These are phyloP conservation scores for Dinomys branickii DNA, from an alignment of 2,113 vertebrate genomes.

Conservation along the genomic window DNA sequence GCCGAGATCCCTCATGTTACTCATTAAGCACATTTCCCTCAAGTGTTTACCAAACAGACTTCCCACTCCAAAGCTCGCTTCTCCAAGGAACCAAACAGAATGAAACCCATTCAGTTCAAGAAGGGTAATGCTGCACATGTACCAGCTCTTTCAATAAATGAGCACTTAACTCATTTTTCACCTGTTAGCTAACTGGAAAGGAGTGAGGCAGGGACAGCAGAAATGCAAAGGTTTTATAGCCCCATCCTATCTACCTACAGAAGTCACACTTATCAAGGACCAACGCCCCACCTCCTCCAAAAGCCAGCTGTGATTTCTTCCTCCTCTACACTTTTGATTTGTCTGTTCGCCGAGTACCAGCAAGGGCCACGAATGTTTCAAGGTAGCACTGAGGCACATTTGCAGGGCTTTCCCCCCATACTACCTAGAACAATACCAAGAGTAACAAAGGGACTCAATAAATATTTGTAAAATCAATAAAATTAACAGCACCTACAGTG, in stretches of 20 bases:
- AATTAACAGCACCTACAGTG: background rate
- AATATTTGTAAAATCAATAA: slow-evolving; percentile 18
- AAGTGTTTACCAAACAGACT: slow-evolving; percentile 32
- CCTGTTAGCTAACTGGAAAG: background rate
- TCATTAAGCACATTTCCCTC: slow-evolving; percentile 64
- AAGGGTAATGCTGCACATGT: background rate
- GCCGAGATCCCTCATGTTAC: slow-evolving; percentile 48
- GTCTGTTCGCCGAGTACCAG: background rate
- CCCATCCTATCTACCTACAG: background rate
- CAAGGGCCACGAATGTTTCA: background rate
- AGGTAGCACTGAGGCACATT: slow-evolving; percentile 1
- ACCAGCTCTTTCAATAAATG: background rate
- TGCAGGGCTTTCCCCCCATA: background rate
- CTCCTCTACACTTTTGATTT: background rate
- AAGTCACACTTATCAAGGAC: background rate
- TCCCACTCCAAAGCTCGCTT: slow-evolving; percentile 25
- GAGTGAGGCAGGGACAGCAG: fast-evolving
- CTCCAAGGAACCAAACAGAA: slow-evolving; percentile 41
- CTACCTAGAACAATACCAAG: background rate
- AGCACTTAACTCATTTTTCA: background rate
- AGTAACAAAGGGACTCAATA: background rate
- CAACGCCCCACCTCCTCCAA: background rate
- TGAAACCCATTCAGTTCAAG: slow-evolving; percentile 24
- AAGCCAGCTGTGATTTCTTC: background rate
- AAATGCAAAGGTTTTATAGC: background rate